These are phyloP conservation scores for Pogonocichla stellata DNA, from an alignment of 2,113 vertebrate species.

Conservation along the genomic window DNA sequence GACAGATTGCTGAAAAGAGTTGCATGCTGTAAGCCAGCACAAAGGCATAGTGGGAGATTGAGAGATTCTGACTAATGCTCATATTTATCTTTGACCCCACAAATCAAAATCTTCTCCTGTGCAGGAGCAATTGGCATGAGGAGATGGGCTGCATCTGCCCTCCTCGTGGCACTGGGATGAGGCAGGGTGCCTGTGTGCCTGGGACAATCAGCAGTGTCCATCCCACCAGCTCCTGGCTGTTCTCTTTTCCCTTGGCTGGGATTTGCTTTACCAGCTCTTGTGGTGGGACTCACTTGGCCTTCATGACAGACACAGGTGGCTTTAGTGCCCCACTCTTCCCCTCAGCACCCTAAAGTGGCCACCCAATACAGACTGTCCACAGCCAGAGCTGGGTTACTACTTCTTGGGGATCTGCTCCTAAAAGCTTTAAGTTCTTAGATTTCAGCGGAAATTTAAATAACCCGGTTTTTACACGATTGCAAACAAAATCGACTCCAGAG, in stretches of 20 bases:
- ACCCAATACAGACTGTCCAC: not conserved
- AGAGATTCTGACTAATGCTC: not conserved
- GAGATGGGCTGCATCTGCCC: not conserved
- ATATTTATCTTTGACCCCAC: not conserved
- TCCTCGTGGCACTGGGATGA: rapidly evolving
- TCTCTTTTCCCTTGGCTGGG: not conserved
- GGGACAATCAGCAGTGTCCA: not conserved
- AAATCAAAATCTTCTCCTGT: not conserved
- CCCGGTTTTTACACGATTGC: rapidly evolving
- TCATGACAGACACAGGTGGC: rapidly evolving
- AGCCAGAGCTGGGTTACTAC: rapidly evolving
- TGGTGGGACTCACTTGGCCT: not conserved
- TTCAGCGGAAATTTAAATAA: not conserved
- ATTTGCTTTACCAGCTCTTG: not conserved
- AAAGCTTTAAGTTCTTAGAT: not conserved
- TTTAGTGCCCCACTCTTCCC: rapidly evolving
- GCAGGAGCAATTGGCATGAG: not conserved
- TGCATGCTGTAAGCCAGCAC: not conserved
- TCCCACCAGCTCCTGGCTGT: rapidly evolving
- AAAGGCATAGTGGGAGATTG: not conserved
- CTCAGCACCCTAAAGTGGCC: not conserved
- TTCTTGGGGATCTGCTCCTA: not conserved
- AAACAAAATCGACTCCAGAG: not conserved
- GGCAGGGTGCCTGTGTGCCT: not conserved
- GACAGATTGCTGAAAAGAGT: not conserved